phyloP scores from a whole-genome alignment of 1,140 invertebrate genomes.

The fruit fly (Drosophila melanogaster) region Release_6_plus_ISO1_MT NT_037436.4:11944501-11945000 shows the following conservation, averaged over 20 bases:
- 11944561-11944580: conserved; percentile 50
- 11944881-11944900: conserved; percentile 23
- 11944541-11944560: background rate
- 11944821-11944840: conserved; percentile 9
- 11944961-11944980: conserved; percentile 17
- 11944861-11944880: conserved; percentile 32
- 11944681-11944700: conserved; percentile 24
- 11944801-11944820: conserved; percentile 14
- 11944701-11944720: conserved; percentile 5
- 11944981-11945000: background rate
- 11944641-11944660: conserved; percentile 16
- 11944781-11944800: conserved; percentile 14
- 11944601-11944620: conserved; percentile 44
- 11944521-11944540: background rate
- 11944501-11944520: conserved; percentile 11
- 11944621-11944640: conserved; percentile 65
- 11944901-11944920: conserved; percentile 48
- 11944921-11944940: conserved; percentile 56
- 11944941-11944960: conserved; percentile 51
- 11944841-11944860: conserved; percentile 31
- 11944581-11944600: conserved; percentile 61
- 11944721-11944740: conserved; percentile 11
- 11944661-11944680: conserved; percentile 48
- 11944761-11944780: background rate
- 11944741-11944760: background rate